Percentiles rank a stretch among this genome's conserved stretches.
Conservation (phyloP, 1,140 invertebrate species). For the Drosophila watanabei region DNA sequence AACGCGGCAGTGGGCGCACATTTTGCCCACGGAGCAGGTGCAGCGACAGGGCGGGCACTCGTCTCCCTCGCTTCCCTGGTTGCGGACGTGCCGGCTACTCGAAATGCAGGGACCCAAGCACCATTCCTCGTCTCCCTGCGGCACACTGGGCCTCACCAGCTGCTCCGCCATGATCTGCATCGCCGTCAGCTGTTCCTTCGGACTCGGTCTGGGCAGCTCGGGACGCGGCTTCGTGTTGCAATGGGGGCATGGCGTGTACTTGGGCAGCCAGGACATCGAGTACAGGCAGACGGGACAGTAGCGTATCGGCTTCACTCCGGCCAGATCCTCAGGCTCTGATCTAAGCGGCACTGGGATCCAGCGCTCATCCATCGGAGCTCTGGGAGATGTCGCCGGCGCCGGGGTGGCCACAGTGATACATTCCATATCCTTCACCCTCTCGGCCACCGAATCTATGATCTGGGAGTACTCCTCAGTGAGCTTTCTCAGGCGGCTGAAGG, state of each 20-base stretch:
- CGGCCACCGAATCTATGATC: conserved; percentile 28
- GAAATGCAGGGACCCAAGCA: conserved; percentile 33
- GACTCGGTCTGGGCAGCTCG: neutral
- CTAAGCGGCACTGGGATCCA: conserved; percentile 44
- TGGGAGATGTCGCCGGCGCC: neutral
- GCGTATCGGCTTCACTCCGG: conserved; percentile 45
- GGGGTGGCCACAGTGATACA: too few relatives aligned
- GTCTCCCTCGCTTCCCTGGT: neutral
- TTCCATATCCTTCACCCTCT: neutral
- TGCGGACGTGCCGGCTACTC: neutral
- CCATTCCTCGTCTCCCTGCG: conserved; percentile 1
- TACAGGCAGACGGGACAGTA: conserved; percentile 67
- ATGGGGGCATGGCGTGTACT: conserved; percentile 46
- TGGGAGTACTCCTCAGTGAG: conserved; percentile 10
- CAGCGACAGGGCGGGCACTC: conserved; percentile 39
- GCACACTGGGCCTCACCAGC: conserved; percentile 8
- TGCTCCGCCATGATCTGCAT: conserved; percentile 47
- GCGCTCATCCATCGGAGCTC: neutral
- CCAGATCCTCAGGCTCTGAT: neutral
- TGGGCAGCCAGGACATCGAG: conserved; percentile 71
- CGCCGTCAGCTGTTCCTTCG: conserved; percentile 4
- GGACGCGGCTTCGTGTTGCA: conserved; percentile 57
- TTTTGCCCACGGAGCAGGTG: conserved; percentile 48
- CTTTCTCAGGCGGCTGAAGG: neutral
- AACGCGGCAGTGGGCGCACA: conserved; percentile 71